A percentile compares a stretch with the other conserved stretches of the same genome.
phyloP scores from a whole-genome alignment of 2,113 vertebrate species.

The Thalassarche chlororhynchos region DNA sequence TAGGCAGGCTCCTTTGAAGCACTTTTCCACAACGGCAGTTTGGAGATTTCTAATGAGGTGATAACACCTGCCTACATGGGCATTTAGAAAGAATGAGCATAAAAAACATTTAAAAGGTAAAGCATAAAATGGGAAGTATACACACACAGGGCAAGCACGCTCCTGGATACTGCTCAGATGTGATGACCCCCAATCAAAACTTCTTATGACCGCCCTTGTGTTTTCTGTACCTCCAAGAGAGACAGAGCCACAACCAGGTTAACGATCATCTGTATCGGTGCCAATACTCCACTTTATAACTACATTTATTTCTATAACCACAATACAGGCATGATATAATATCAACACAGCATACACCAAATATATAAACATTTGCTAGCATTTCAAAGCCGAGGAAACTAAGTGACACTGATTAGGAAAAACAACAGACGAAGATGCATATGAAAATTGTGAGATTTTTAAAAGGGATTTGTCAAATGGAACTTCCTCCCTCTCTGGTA shows the following conservation, averaged over 20 bases:
- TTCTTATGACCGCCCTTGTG: not conserved
- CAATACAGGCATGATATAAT: not conserved
- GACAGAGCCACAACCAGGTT: not conserved
- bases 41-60: not conserved
- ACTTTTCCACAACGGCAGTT: not conserved
- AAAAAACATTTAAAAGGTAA: not conserved
- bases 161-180: not conserved
- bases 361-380: not conserved
- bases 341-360: not conserved
- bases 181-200: not conserved
- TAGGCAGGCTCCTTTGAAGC: not conserved
- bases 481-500: not conserved
- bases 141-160: not conserved
- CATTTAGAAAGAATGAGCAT: not conserved
- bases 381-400: constrained; percentile 17
- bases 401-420: not conserved
- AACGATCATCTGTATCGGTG: not conserved
- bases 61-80: not conserved
- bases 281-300: not conserved
- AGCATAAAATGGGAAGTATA: not conserved
- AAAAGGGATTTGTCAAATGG: not conserved
- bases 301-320: not conserved
- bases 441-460: not conserved
- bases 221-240: not conserved
- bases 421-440: not conserved